Evolutionary conservation across 1,140 invertebrate genomes (phyloP).

Genomic region (Tenebrio molitor): DNA sequence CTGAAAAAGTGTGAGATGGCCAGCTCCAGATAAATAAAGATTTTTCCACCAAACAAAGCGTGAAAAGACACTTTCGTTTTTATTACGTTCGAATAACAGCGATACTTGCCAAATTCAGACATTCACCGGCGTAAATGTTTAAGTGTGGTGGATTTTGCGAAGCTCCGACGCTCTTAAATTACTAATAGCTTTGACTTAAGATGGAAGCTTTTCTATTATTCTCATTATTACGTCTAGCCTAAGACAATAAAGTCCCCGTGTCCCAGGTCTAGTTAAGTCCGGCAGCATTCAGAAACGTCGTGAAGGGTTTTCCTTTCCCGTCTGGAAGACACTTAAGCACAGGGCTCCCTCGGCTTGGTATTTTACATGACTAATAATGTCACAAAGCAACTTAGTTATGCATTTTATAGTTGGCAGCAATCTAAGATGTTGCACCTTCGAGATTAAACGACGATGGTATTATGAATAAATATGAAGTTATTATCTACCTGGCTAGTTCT

Average conservation of each 20-base stretch:
- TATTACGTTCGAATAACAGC: too few relatives aligned
- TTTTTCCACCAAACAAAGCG: too few relatives aligned
- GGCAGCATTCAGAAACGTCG: slow-evolving; percentile 37
- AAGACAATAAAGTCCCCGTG: slow-evolving; percentile 56
- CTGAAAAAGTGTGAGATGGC: too few relatives aligned
- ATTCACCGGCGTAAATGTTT: too few relatives aligned
- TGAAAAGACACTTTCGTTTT: too few relatives aligned
- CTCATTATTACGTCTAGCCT: slow-evolving; percentile 51
- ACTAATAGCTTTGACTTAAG: slow-evolving; percentile 6
- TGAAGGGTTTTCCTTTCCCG: slow-evolving; percentile 46
- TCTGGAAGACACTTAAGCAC: slow-evolving; percentile 1
- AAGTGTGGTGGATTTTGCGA: too few relatives aligned
- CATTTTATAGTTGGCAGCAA: slow-evolving; percentile 59
- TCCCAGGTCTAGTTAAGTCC: slow-evolving; percentile 60
- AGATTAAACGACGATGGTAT: slow-evolving; percentile 51
- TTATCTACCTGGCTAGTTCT: slow-evolving; percentile 36
- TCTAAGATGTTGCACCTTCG: slow-evolving; percentile 55
- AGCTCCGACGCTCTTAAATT: slow-evolving; percentile 1
- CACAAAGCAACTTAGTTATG: slow-evolving; percentile 55
- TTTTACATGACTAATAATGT: slow-evolving; percentile 55
- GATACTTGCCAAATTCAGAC: too few relatives aligned
- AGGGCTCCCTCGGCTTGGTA: slow-evolving; percentile 10
- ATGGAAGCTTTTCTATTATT: slow-evolving; percentile 24
- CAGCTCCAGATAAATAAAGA: too few relatives aligned
- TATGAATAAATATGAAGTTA: slow-evolving; percentile 53